Evolutionary conservation across 2,113 vertebrate species (phyloP), one percentile per base, ranked within the genome.

Genomic region (Abramis brama): DNA sequence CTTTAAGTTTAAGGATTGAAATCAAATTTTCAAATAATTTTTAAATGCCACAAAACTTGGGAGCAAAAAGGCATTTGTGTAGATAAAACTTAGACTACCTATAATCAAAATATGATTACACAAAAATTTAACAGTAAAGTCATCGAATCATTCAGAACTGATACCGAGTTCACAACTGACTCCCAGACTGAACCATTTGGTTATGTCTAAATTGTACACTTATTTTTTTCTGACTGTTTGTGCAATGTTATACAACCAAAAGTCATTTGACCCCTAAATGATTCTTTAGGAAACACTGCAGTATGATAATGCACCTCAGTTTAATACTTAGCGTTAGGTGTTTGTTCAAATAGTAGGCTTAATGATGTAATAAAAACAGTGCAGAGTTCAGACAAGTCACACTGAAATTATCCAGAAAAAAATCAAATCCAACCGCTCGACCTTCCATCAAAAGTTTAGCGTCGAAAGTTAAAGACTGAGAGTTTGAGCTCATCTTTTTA

Each of bases 401-500:
- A 12, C 68, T 50, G 23, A 75, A 50, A 50, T 50, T 17, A n/a
- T 27, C 23, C 23, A 47, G 36, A 55, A 7, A 55, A 21, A 19
- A 55, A 7, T 7, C 7, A 19, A 43, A 76, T 50, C 47, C 47
- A 17, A 21, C 52, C 1, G 50, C 45, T 30, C 5, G 1, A 39
- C 52, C 25, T 59, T 74, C 82, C 75, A 25, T 64, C n/a, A 74
- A 91, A 93, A 92, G 87, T 91, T 94, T 88, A 92, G 88, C 17
- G 33, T 90, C 87, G 89, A 87, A 90, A 87, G 89, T 91, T 86
- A 79, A 87, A 94, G 87, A 82, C 90, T 85, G 90, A 86, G 87
- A 89, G 39, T 82, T 93, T 92, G 93, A 93, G 94, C 91, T 91
- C 91, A 92, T 93, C 93, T 91, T 85, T 86, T 81, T 50, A 89